Evolutionary conservation across 2,888 invertebrate genomes (phyloP), one percentile per base, ranked within the genome.

Genomic region (Sclerodermus sp.): DNA sequence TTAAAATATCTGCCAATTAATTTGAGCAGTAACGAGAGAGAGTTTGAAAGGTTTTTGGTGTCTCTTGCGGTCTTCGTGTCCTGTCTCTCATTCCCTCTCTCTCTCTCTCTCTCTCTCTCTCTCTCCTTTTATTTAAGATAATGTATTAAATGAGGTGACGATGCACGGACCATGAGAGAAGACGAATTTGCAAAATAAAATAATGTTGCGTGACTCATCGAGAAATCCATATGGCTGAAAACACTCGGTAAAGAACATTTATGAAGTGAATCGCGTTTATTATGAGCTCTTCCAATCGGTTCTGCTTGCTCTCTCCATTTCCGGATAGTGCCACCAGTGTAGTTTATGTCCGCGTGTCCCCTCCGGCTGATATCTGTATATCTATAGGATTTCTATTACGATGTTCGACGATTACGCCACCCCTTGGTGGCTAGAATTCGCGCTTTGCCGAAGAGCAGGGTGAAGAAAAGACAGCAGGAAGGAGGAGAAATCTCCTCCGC

Each of bases 131-230:
- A n/a, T n/a, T n/a, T n/a, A n/a, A n/a, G n/a, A n/a, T n/a, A n/a
- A n/a, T n/a, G n/a, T n/a, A n/a, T n/a, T n/a, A n/a, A n/a, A n/a
- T n/a, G n/a, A n/a, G n/a, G n/a, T n/a, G n/a, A n/a, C n/a, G n/a
- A n/a, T n/a, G n/a, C n/a, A n/a, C n/a, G n/a, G n/a, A n/a, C n/a
- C n/a, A n/a, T n/a, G n/a, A n/a, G n/a, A n/a, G n/a, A n/a, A n/a
- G n/a, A n/a, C n/a, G n/a, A n/a, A n/a, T n/a, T n/a, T n/a, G n/a
- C 2, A 34, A 34, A 12, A 12, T 34, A 8, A 8, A 34, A 64
- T 64, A 64, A 64, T 61, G 55, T 54, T 59, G 55, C 63, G 64
- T 55, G 63, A 57, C 61, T 64, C 63, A 61, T 64, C 64, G 64
- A 64, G 59, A 64, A 64, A 62, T 64, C 64, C 63, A 64, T 64